These are phyloP conservation scores for Drosophila fulvimacula DNA, from an alignment of 2,888 invertebrate species.

Conservation along the genomic window DNA sequence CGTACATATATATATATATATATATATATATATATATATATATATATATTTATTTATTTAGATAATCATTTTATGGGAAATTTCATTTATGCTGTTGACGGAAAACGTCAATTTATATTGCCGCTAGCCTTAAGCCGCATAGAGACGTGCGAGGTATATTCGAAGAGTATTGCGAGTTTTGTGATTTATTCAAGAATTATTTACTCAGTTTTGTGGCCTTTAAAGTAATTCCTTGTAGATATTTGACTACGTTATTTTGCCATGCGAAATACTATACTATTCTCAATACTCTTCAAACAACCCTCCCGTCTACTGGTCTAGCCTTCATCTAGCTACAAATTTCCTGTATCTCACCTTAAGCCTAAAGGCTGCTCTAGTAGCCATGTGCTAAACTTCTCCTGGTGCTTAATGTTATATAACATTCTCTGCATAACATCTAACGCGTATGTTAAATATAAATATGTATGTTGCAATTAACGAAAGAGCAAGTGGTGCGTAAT, in stretches of 20 bases:
- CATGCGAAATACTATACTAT: no score
- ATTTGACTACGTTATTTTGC: no score
- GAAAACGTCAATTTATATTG: conserved; percentile 7
- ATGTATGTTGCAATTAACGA: background rate
- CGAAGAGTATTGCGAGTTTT: no score
- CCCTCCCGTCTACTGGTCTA: background rate
- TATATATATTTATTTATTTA: background rate
- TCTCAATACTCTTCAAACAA: no score
- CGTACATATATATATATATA: background rate
- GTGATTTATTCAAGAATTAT: background rate
- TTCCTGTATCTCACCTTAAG: background rate
- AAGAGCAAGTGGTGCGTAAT: background rate
- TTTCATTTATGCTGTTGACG: background rate
- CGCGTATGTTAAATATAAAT: background rate
- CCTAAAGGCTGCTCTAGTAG: background rate
- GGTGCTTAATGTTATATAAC: no score
- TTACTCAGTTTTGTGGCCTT: no score
- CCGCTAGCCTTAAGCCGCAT: no score
- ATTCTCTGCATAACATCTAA: background rate
- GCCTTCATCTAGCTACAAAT: background rate
- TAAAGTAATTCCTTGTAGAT: no score
- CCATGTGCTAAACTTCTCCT: no score
- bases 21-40: background rate
- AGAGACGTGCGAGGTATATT: background rate
- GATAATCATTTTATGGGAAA: conserved; percentile 7